phyloP scores from a whole-genome alignment of 2,113 vertebrate species.

The Tachysurus fulvidraco region DNA sequence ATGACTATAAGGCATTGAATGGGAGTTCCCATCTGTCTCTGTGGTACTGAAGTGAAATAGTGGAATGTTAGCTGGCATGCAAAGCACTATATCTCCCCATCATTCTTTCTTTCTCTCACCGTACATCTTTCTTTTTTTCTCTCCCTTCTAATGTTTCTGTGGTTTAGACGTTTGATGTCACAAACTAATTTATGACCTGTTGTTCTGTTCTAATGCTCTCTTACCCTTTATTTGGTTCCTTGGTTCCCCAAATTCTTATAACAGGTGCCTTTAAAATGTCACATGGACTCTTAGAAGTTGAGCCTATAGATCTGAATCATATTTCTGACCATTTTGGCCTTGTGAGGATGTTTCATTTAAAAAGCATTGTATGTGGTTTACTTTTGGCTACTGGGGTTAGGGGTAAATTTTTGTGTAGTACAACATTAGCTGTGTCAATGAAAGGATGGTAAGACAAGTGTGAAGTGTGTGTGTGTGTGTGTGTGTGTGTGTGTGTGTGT shows the following conservation, averaged over 20 bases:
- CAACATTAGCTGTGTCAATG: background rate
- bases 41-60: conserved; percentile 11
- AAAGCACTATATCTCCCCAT: background rate
- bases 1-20: background rate
- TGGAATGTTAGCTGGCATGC: conserved; percentile 2
- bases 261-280: conserved; percentile 29
- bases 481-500: background rate
- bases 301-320: conserved; percentile 9
- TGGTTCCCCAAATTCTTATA: background rate
- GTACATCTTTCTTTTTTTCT: background rate
- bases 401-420: background rate
- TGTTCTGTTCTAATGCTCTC: background rate
- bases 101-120: background rate
- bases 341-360: background rate
- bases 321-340: background rate
- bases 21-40: background rate
- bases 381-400: background rate
- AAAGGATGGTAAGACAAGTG: background rate
- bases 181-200: conserved; percentile 21
- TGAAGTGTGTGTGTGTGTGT: background rate
- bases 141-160: background rate
- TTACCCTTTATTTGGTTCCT: background rate
- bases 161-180: background rate
- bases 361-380: background rate
- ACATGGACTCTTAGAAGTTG: background rate